Evolutionary conservation across 2,888 invertebrate genomes (phyloP), one percentile per base, ranked within the genome.

Genomic region (Mechanitis messenoides): DNA sequence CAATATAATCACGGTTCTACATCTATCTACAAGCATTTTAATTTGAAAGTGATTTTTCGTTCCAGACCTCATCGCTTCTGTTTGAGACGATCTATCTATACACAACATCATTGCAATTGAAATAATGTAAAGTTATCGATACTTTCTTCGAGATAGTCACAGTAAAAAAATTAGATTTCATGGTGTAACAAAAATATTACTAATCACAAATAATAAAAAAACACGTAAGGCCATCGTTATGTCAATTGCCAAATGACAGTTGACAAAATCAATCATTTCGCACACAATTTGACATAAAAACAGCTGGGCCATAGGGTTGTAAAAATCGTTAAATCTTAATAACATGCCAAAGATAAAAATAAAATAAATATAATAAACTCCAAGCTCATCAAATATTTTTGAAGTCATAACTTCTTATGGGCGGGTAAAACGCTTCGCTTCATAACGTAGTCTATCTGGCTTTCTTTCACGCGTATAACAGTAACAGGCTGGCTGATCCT

Each of bases 11-110:
- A 87, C 79, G 47, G 87, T 81, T 84, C 84, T 89, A 80, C 85
- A 90, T 68, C 78, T 79, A 72, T 87, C 88, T 67, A 83, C 62
- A 61, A 87, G 77, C 85, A 87, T 86, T 83, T 85, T 88, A 33
- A 83, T 71, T 59, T 79, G 74, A 59, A 83, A 75, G 72, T 78
- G 75, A 63, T 77, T 78, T 55, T 68, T 65, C 38, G 70, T 73
- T 69, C 73, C 73, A 67, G 77, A 80, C 79, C 83, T 81, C 87
- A 87, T 89, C 61, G 74, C 81, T 77, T 83, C 79, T 54, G 75
- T 67, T 71, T 80, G 74, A 42, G 71, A 72, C 46, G 77, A 68
- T 65, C 82, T 87, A 84, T 83, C 85, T 86, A 87, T 78, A 70
- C 85, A 80, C 75, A 88, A 80, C 89, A 90, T 90, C 71, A 63